Evolutionary conservation across 1,140 invertebrate genomes (phyloP).

Genomic region (Oreohelix idahoensis): DNA sequence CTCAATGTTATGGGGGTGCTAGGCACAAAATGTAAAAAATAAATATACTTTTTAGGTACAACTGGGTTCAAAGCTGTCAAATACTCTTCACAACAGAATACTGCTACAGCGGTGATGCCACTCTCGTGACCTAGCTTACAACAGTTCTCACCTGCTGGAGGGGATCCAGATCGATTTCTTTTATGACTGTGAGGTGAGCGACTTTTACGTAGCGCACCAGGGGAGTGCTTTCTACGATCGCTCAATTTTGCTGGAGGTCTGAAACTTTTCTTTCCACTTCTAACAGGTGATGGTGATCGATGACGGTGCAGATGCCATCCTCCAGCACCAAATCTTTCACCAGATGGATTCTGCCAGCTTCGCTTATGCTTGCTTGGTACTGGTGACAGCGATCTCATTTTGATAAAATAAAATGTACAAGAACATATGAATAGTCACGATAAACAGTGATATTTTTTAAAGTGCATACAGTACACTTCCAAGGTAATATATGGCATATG

Average conservation of each 20-base stretch:
- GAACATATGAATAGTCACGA: no score
- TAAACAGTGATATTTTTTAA: no score
- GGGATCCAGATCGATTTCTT: not conserved
- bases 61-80: no score
- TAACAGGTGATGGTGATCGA: conserved; percentile 11
- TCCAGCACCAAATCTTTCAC: not conserved
- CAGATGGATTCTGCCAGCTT: conserved; percentile 21
- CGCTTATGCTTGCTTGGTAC: conserved; percentile 31
- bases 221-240: not conserved
- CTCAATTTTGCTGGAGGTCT: conserved; percentile 5
- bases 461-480: no score
- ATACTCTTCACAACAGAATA: no score
- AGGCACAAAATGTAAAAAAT: no score
- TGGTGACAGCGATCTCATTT: conserved; percentile 26
- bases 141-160: not conserved
- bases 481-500: no score
- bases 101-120: no score
- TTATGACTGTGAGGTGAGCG: conserved; percentile 5
- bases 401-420: no score
- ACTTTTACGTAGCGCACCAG: not conserved
- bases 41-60: no score
- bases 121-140: no score
- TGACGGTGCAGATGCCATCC: not conserved
- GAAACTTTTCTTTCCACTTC: conserved; percentile 17
- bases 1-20: no score